Conservation (phyloP, 1,140 invertebrate species). For the Penaeus japonicus region DNA sequence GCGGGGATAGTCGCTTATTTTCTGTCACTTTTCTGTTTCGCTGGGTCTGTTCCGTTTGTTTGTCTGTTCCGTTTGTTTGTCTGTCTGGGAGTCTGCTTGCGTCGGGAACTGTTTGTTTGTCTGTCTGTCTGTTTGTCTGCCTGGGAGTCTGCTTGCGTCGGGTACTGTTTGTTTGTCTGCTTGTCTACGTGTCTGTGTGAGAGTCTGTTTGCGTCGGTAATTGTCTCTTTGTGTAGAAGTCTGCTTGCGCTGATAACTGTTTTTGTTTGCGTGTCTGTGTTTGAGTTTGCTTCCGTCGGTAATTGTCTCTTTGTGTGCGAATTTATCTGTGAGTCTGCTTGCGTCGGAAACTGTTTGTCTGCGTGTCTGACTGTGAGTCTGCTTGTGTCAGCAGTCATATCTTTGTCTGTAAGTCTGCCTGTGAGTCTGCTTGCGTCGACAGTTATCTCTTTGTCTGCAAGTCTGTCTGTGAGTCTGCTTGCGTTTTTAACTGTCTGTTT, state of each 20-base stretch:
- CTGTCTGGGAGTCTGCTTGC: no score
- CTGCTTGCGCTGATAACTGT: background rate
- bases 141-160: background rate
- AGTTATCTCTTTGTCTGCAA: background rate
- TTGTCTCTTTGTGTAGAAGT: background rate
- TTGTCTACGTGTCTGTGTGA: background rate
- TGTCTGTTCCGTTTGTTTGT: no score
- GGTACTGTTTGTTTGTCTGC: background rate
- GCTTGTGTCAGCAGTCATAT: background rate
- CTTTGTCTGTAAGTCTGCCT: background rate
- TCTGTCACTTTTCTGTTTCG: no score
- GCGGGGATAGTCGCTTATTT: no score
- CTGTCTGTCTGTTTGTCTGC: background rate
- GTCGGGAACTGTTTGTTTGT: background rate
- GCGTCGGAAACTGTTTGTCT: no score
- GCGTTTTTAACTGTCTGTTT: background rate
- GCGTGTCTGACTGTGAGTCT: background rate
- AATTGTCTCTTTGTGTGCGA: background rate
- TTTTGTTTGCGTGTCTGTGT: background rate
- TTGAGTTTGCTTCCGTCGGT: background rate
- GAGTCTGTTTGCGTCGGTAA: background rate
- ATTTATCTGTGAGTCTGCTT: background rate
- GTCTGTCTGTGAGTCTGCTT: background rate
- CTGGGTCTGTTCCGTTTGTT: no score
- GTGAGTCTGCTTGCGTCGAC: no score